Base-by-base conservation (phyloP, 2,113 vertebrate species). In the Synchiropus splendidus region DNA sequence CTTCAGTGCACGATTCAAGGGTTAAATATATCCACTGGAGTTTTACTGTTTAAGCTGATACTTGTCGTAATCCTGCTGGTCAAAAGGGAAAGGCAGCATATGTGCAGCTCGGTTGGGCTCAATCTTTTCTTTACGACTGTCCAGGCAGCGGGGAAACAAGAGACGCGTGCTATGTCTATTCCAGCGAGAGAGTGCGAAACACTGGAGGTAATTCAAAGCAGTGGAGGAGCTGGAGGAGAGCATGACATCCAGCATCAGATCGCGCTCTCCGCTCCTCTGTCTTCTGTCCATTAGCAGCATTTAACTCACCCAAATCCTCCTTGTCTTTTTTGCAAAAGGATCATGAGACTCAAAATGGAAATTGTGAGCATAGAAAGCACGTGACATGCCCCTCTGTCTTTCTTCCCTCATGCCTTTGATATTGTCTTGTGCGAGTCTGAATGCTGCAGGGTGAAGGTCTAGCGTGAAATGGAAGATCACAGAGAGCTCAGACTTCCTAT, bases 221-320 rank as follows among this genome's bases (percentile, higher is more conserved):
- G 52, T 48, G 10, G 64, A 72, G 61, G 48, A 61, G 70, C 50
- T 70, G 62, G 55, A 70, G 64, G 70, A 54, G 60, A 42, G 42
- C 61, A 49, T 61, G 67, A 61, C 69, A 67, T 67, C 58, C 48
- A 58, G 42, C 40, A 55, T 35, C 46, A 61, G 65, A 73, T 74
- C 62, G 54, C 45, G 52, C 50, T 43, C 57, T 66, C 34, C 45
- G 67, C 62, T 72, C 50, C 59, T 75, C 63, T 53, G 57, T 61
- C 68, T 66, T 72, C 61, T 64, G 58, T 75, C 81, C 79, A 80
- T 82, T 80, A 72, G 74, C 18, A 39, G 67, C 63, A 76, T 72
- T 67, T 74, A 77, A 73, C 66, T 67, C 79, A 78, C 78, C 72
- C 66, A 48, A 8, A 42, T 54, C 54, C 51, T 58, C 53, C 51